Conservation (phyloP, 2,888 invertebrate genomes). For the Mimachlamys varia region DNA sequence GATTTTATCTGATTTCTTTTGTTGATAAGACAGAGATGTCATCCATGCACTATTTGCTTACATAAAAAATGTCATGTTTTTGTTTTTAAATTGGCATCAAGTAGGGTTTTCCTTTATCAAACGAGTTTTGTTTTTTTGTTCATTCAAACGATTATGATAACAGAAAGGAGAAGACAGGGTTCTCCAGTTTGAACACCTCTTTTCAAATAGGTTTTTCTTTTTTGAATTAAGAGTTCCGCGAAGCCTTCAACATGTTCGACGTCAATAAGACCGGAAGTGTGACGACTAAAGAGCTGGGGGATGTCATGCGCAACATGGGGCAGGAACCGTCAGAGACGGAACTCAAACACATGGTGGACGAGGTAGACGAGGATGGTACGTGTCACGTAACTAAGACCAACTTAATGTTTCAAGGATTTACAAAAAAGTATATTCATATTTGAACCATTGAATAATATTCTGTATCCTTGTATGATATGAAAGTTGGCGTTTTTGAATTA, state of each 20-base stretch:
- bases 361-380: constrained; percentile 39
- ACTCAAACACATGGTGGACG: constrained; percentile 41
- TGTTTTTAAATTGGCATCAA: too few relatives aligned
- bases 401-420: neutral
- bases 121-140: too few relatives aligned
- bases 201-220: neutral
- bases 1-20: too few relatives aligned
- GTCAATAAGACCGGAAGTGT: constrained; percentile 38
- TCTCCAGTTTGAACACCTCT: neutral
- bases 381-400: neutral
- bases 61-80: too few relatives aligned
- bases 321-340: constrained; percentile 43
- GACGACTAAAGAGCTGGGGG: constrained; percentile 39
- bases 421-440: too few relatives aligned
- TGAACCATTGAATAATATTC: too few relatives aligned
- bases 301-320: constrained; percentile 32
- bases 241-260: constrained; percentile 41
- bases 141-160: neutral
- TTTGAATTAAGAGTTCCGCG: constrained; percentile 40
- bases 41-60: too few relatives aligned
- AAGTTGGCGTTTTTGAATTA: too few relatives aligned
- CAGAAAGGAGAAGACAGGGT: neutral
- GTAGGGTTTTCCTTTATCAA: too few relatives aligned
- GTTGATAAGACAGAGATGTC: too few relatives aligned
- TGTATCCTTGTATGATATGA: too few relatives aligned